Evolutionary conservation across 1,140 invertebrate species (phyloP).

Genomic region (Saccostrea glomerata): DNA sequence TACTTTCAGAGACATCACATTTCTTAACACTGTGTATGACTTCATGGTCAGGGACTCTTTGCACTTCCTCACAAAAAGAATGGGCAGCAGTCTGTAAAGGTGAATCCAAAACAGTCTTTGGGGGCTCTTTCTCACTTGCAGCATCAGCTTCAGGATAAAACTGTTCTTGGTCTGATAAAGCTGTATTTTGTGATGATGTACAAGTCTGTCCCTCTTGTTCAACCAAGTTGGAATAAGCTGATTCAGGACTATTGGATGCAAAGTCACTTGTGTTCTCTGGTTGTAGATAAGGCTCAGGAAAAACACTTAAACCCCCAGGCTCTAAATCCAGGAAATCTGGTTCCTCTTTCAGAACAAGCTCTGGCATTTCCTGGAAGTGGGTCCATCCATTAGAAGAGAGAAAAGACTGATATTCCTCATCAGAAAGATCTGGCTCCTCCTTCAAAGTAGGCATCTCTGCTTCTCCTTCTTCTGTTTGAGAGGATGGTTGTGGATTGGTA

Average conservation of each 20-base stretch:
- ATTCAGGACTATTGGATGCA: background rate
- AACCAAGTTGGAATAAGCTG: background rate
- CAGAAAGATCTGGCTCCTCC: background rate
- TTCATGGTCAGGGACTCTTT: background rate
- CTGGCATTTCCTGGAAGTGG: background rate
- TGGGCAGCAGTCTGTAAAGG: background rate
- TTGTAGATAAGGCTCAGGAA: no score
- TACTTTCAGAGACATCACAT: background rate
- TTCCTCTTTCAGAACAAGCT: background rate
- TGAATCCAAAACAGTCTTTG: background rate
- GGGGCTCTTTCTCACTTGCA: background rate
- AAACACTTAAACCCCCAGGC: no score
- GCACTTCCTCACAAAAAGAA: background rate
- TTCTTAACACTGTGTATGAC: background rate
- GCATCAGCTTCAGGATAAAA: background rate
- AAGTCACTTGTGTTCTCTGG: no score
- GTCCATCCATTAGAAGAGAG: background rate
- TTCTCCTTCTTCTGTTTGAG: background rate
- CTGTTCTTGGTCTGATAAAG: background rate
- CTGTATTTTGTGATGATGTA: background rate
- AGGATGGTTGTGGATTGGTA: background rate
- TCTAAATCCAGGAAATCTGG: background rate
- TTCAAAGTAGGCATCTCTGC: background rate
- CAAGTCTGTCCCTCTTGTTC: background rate
- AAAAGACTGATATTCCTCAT: background rate